A percentile compares a stretch with the other conserved stretches of the same genome.
Conservation (phyloP, 2,888 invertebrate genomes). For the Hetaerina titia region DNA sequence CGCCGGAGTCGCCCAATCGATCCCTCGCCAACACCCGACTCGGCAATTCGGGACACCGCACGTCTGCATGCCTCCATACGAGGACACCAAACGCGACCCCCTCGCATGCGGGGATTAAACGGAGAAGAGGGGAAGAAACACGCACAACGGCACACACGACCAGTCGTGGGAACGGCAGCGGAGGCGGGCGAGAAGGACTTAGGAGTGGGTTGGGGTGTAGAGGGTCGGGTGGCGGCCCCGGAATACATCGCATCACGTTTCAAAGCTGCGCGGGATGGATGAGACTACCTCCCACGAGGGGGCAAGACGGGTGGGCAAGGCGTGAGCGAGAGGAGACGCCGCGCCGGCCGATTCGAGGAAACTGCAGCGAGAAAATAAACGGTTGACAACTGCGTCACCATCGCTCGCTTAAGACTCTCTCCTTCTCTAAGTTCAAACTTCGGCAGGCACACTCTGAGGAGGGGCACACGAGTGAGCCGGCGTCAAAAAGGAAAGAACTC, state of each 20-base stretch:
- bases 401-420: not conserved
- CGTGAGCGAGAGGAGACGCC: not conserved
- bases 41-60: not conserved
- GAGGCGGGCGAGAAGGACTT: not conserved
- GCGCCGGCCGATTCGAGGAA: not conserved
- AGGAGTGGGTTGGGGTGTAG: not conserved
- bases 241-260: slow-evolving; percentile 9
- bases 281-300: not conserved
- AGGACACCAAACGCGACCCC: not conserved
- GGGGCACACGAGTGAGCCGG: not conserved
- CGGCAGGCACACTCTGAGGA: not conserved
- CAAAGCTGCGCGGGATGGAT: slow-evolving; percentile 2
- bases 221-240: not conserved
- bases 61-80: not conserved
- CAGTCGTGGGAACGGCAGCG: not conserved
- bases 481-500: not conserved
- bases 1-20: not conserved
- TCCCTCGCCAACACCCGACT: not conserved
- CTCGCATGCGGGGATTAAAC: not conserved
- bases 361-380: not conserved
- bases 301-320: not conserved
- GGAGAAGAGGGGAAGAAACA: not conserved
- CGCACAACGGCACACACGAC: not conserved
- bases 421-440: not conserved
- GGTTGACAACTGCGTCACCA: not conserved